A percentile compares a stretch with the other conserved stretches of the same genome.
These are phyloP conservation scores for Abrostola triplasia DNA, from an alignment of 2,888 invertebrate species.

Conservation along the genomic window DNA sequence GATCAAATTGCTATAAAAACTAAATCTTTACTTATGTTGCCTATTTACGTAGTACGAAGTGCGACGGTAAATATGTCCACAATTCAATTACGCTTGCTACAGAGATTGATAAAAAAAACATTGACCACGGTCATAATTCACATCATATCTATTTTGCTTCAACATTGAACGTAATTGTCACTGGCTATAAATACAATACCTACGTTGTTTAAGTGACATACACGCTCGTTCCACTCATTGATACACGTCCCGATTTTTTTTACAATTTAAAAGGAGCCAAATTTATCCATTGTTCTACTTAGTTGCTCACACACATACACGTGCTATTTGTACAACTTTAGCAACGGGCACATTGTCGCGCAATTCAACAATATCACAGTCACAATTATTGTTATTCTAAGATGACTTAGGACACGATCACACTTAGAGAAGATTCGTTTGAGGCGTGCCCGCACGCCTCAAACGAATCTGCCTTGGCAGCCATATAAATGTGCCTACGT, in stretches of 20 bases:
- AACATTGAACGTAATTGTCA: conserved; percentile 39
- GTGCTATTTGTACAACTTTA: conserved; percentile 38
- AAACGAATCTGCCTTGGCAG: neutral
- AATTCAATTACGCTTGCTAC: neutral
- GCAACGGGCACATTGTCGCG: conserved; percentile 48
- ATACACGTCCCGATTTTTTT: conserved; percentile 31
- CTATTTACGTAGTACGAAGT: neutral
- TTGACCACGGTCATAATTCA: conserved; percentile 23
- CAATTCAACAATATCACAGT: conserved; percentile 44
- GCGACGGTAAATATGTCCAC: neutral
- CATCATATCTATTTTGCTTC: conserved; percentile 15
- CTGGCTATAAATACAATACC: conserved; percentile 27
- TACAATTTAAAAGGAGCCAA: conserved; percentile 26
- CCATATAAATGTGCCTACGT: conserved; percentile 22
- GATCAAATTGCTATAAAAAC: conserved; percentile 1
- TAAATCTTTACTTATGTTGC: neutral
- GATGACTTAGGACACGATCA: conserved; percentile 38
- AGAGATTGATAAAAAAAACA: conserved; percentile 11
- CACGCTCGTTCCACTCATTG: conserved; percentile 36
- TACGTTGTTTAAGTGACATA: conserved; percentile 13
- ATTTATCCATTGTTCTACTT: conserved; percentile 47
- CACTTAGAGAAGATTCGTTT: conserved; percentile 5
- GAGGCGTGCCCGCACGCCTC: neutral
- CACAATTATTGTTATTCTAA: conserved; percentile 51
- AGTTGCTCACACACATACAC: conserved; percentile 30